Conservation (phyloP, 2,113 vertebrate species). For the Actenoides lindsayi region DNA sequence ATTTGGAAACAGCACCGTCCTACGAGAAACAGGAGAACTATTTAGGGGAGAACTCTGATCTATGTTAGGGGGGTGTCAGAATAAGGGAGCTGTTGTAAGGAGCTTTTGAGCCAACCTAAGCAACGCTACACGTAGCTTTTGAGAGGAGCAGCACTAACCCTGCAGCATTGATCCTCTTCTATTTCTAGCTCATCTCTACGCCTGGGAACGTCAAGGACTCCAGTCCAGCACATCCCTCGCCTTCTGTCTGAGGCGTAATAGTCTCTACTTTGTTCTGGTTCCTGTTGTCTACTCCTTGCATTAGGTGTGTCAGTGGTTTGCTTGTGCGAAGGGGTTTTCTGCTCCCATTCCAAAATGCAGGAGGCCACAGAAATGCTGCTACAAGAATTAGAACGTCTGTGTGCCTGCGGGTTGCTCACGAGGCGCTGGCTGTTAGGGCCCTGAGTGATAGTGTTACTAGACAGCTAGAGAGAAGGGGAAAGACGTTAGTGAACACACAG, state of each 20-base stretch:
- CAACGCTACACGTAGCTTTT: neutral
- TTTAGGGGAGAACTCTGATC: neutral
- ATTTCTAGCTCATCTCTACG: conserved; percentile 77
- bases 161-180: conserved; percentile 82
- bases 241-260: conserved; percentile 82
- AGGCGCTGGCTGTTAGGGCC: conserved; percentile 66
- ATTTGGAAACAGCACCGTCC: neutral
- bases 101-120: neutral
- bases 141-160: conserved; percentile 84
- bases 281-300: conserved; percentile 75
- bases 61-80: neutral
- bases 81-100: neutral
- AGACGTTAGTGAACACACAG: conserved; percentile 55
- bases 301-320: conserved; percentile 68
- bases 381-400: conserved; percentile 81
- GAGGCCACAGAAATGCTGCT: conserved; percentile 92
- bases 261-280: conserved; percentile 67
- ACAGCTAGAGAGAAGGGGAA: conserved; percentile 75
- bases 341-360: conserved; percentile 92
- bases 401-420: conserved; percentile 35
- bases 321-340: conserved; percentile 80
- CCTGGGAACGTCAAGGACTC: conserved; percentile 68
- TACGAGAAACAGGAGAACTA: neutral
- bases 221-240: conserved; percentile 84
- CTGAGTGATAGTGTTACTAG: conserved; percentile 67